Conservation (phyloP, 2,113 vertebrate species). For the Plecturocebus donacophilus region DNA sequence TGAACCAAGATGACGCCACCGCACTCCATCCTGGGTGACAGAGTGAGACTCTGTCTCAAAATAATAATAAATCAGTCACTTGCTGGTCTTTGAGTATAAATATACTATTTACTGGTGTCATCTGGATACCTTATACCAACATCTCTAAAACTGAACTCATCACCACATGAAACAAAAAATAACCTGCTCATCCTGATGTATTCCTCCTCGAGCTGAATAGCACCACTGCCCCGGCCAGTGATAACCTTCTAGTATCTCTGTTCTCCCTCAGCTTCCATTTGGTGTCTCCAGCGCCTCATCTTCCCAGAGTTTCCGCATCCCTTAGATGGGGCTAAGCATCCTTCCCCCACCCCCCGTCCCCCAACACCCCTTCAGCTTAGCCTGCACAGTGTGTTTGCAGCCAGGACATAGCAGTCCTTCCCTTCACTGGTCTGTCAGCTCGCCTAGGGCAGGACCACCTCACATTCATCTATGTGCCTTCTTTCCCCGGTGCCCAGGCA, state of each 20-base stretch:
- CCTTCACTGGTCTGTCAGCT: too few species aligned
- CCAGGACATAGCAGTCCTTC: too few species aligned
- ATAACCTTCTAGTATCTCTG: neutral
- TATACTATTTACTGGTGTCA: neutral
- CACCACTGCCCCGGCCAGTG: neutral
- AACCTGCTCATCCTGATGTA: neutral
- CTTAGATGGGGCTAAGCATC: neutral
- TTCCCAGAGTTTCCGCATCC: neutral
- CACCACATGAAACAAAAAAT: neutral
- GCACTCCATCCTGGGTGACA: too few species aligned
- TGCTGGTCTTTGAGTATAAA: too few species aligned
- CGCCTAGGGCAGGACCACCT: neutral
- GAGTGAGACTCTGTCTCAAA: too few species aligned
- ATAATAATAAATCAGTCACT: too few species aligned
- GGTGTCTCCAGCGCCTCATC: neutral
- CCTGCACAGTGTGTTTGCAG: neutral
- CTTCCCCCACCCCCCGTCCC: accelerated
- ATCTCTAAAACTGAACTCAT: neutral
- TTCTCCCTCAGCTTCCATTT: neutral
- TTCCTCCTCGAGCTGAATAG: neutral
- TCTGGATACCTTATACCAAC: too few species aligned
- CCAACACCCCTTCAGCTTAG: neutral
- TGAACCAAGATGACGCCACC: too few species aligned
- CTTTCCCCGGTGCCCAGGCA: neutral
- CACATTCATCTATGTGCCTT: neutral